These are phyloP conservation scores for Apamea crenata DNA, from an alignment of 2,888 invertebrate species.

Conservation along the genomic window DNA sequence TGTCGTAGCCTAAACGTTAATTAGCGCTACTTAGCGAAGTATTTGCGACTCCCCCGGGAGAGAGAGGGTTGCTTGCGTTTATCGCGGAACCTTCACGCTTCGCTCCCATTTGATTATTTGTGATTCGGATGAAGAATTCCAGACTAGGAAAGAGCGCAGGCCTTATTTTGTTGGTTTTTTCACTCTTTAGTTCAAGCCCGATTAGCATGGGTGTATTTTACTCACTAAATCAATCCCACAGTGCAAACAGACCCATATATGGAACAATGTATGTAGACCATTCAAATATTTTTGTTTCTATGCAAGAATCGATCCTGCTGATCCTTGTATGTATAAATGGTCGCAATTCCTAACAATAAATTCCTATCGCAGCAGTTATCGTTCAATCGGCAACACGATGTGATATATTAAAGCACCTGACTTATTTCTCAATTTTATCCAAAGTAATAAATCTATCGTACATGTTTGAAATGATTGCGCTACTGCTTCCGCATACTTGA, in stretches of 20 bases:
- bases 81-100: constrained; percentile 19
- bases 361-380: constrained; percentile 8
- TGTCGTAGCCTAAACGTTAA: constrained; percentile 59
- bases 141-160: too few species aligned
- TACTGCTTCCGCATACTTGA: constrained; percentile 51
- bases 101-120: constrained; percentile 32
- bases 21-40: constrained; percentile 58
- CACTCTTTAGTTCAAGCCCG: not conserved
- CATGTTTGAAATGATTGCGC: constrained; percentile 45
- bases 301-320: not conserved
- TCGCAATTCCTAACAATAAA: not conserved
- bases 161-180: not conserved
- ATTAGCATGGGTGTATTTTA: not conserved
- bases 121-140: constrained; percentile 39
- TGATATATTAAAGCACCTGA: constrained; percentile 12
- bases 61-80: constrained; percentile 32
- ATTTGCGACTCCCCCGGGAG: constrained; percentile 58
- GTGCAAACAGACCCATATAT: not conserved
- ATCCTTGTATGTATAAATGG: not conserved
- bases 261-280: not conserved
- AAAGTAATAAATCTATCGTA: constrained; percentile 51
- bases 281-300: not conserved
- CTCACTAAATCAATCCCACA: not conserved
- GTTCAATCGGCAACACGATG: constrained; percentile 10
- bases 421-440: constrained; percentile 55